Evolutionary conservation across 2,797 vertebrate genomes (phyloP).

Genomic region (Premnoplex brunnescens): DNA sequence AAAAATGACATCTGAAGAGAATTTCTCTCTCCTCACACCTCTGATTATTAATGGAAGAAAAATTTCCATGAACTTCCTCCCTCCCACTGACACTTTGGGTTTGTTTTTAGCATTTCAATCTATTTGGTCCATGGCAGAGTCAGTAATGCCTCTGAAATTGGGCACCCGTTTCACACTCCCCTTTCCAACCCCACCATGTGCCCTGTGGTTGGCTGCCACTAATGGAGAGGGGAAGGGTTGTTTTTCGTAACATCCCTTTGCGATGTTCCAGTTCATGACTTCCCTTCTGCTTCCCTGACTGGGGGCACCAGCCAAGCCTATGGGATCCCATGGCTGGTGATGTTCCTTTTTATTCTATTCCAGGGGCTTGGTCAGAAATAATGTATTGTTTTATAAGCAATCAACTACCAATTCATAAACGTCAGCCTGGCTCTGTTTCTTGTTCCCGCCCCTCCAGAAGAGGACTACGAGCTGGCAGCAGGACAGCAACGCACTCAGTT

Average conservation of each 20-base stretch:
- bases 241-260: neutral
- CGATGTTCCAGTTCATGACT: neutral
- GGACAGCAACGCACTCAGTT: conserved; percentile 9
- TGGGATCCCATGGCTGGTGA: neutral
- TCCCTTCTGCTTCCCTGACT: neutral
- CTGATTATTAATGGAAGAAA: conserved; percentile 18
- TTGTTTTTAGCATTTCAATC: neutral
- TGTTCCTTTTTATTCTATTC: conserved; percentile 38
- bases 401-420: conserved; percentile 65
- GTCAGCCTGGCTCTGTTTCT: conserved; percentile 50
- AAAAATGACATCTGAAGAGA: conserved; percentile 7
- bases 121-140: neutral
- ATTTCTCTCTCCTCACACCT: neutral
- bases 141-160: neutral
- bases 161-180: neutral
- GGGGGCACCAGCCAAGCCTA: neutral
- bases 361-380: conserved; percentile 61
- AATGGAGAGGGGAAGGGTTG: neutral
- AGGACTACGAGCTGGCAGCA: conserved; percentile 44
- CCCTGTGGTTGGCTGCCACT: neutral
- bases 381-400: conserved; percentile 62
- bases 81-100: neutral
- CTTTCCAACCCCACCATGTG: neutral
- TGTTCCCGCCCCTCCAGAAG: conserved; percentile 38
- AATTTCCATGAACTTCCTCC: neutral